phyloP scores from a whole-genome alignment of 2,113 vertebrate species.

The Natator depressus region DNA sequence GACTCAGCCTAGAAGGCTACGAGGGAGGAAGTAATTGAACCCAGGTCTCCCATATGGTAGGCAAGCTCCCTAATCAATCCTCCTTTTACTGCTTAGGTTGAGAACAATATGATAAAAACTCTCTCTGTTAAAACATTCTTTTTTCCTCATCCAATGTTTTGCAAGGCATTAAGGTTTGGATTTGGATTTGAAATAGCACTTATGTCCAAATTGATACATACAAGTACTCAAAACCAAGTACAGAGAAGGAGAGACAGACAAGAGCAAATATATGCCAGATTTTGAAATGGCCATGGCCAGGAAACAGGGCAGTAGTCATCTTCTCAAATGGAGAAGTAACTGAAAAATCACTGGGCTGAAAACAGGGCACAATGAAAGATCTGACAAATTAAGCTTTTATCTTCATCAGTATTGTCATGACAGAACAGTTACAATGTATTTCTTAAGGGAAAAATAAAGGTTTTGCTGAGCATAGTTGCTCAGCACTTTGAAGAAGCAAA shows the following conservation, averaged over 20 bases:
- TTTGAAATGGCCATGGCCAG: constrained; percentile 1
- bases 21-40: not conserved
- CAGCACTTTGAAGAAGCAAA: not conserved
- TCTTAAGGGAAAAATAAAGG: not conserved
- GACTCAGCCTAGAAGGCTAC: not conserved
- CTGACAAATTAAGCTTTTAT: not conserved
- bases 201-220: not conserved
- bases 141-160: not conserved
- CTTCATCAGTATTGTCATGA: not conserved
- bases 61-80: not conserved
- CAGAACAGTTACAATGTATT: not conserved
- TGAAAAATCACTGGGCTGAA: not conserved
- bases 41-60: not conserved
- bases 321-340: not conserved
- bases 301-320: not conserved
- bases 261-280: not conserved
- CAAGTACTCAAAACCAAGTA: not conserved
- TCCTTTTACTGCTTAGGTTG: not conserved
- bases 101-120: not conserved
- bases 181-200: not conserved
- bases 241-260: not conserved
- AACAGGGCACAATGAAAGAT: not conserved
- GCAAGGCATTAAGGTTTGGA: not conserved
- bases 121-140: not conserved
- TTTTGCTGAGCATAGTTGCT: not conserved